These are phyloP conservation scores for Nematopogon swammerdamellus DNA, from an alignment of 2,888 invertebrate species.

Conservation along the genomic window DNA sequence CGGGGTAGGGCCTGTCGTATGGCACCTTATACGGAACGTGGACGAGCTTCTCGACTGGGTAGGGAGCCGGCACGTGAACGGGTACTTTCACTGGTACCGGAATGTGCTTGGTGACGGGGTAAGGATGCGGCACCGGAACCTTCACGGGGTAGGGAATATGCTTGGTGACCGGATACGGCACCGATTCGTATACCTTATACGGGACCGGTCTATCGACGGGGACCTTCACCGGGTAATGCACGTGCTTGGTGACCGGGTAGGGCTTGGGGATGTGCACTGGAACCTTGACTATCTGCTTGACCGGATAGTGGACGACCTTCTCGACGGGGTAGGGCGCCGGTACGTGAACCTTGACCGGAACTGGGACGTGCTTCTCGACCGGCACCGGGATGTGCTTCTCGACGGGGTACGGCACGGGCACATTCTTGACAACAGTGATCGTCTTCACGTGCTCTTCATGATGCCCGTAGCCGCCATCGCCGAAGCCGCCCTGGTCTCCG, in stretches of 20 bases:
- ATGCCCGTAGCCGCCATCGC: slow-evolving; percentile 16
- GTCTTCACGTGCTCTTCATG: slow-evolving; percentile 59
- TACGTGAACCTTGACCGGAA: slow-evolving; percentile 66
- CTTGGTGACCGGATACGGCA: slow-evolving; percentile 60
- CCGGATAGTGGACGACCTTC: slow-evolving; percentile 64
- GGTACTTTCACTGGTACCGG: slow-evolving; percentile 65
- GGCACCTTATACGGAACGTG: slow-evolving; percentile 70
- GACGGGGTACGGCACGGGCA: slow-evolving; percentile 69
- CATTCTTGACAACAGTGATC: slow-evolving; percentile 67
- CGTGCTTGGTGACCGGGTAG: slow-evolving; percentile 64
- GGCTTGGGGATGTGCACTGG: slow-evolving; percentile 66
- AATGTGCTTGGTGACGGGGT: slow-evolving; percentile 68
- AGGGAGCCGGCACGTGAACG: slow-evolving; percentile 70
- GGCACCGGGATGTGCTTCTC: slow-evolving; percentile 66
- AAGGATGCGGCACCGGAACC: slow-evolving; percentile 68
- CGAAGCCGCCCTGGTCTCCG: slow-evolving; percentile 21
- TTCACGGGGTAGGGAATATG: slow-evolving; percentile 68
- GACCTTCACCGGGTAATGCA: slow-evolving; percentile 56
- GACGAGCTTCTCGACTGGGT: slow-evolving; percentile 70
- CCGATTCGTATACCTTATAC: slow-evolving; percentile 64
- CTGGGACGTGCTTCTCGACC: slow-evolving; percentile 63
- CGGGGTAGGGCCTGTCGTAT: slow-evolving; percentile 67
- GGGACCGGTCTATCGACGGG: slow-evolving; percentile 59
- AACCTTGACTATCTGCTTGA: slow-evolving; percentile 64
- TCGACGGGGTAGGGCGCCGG: slow-evolving; percentile 69